Conservation (phyloP, 2,797 vertebrate species). For the Hipposideros larvatus region DNA sequence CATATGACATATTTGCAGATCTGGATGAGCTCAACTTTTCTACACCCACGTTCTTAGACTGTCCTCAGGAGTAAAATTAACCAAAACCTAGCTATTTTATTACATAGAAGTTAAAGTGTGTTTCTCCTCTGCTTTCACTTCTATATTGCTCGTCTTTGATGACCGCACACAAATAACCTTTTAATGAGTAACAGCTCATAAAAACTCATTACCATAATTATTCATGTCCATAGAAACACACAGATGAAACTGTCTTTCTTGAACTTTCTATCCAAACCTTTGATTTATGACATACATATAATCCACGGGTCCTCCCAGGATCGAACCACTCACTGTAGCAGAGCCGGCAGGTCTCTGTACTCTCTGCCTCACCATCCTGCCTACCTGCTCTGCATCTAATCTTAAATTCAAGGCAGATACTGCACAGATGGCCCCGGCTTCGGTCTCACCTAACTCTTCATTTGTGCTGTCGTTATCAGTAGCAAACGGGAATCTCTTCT, state of each 20-base stretch:
- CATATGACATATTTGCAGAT: background rate
- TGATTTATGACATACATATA: background rate
- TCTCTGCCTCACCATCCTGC: background rate
- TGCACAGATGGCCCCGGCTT: background rate
- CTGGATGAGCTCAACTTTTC: background rate
- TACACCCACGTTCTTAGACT: background rate
- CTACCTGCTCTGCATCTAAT: background rate
- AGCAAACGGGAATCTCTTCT: slow-evolving; percentile 96
- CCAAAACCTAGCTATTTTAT: background rate
- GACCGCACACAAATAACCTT: background rate
- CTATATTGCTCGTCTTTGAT: background rate
- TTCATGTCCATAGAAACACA: background rate
- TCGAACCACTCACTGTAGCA: background rate
- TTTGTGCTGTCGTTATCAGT: slow-evolving; percentile 95
- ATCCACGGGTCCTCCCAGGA: background rate
- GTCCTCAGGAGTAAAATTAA: background rate
- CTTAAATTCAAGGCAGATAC: background rate
- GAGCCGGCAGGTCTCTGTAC: background rate
- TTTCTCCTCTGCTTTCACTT: background rate
- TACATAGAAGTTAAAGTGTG: background rate
- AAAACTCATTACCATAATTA: background rate
- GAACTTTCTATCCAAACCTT: background rate
- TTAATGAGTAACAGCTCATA: background rate
- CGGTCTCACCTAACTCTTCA: slow-evolving; percentile 95
- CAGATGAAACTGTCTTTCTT: background rate